Conservation (phyloP, 2,113 vertebrate species). For the human region GRCh38 chr7:115420501-115421000, state of each 20-base stretch:
- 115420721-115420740: neutral
- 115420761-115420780: neutral
- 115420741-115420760: neutral
- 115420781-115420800: neutral
- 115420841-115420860: too few species aligned
- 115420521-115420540: neutral
- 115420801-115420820: neutral
- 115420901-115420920: too few species aligned
- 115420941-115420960: too few species aligned
- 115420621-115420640: neutral
- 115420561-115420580: neutral
- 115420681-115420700: neutral
- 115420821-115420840: too few species aligned
- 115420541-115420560: neutral
- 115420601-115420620: neutral
- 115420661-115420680: neutral
- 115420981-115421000: too few species aligned
- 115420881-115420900: too few species aligned
- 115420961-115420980: too few species aligned
- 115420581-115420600: too few species aligned
- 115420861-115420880: too few species aligned
- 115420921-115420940: too few species aligned
- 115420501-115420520: accelerated
- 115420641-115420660: neutral
- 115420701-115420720: neutral